Conservation (phyloP, 2,797 vertebrate species). For the Nannoperca obscura region DNA sequence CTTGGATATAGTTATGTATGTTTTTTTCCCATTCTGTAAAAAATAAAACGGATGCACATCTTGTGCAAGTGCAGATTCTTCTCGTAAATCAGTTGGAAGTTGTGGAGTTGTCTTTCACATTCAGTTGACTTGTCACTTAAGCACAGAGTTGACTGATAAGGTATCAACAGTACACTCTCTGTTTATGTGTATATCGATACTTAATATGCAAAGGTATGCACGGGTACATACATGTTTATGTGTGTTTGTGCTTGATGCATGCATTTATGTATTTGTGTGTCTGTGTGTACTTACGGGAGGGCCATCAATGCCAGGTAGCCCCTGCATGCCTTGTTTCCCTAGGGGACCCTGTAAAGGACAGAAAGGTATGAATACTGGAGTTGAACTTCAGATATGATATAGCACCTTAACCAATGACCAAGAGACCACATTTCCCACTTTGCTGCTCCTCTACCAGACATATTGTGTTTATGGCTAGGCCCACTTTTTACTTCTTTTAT, state of each 20-base stretch:
- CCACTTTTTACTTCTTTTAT: slow-evolving; percentile 58
- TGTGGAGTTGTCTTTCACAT: background rate
- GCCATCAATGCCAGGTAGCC: slow-evolving; percentile 90
- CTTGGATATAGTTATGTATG: background rate
- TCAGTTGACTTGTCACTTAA: background rate
- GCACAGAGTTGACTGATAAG: background rate
- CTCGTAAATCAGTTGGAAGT: background rate
- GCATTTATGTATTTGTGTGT: slow-evolving; percentile 19
- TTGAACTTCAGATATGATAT: slow-evolving; percentile 7
- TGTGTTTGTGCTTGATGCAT: slow-evolving; percentile 18
- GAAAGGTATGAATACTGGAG: slow-evolving; percentile 37
- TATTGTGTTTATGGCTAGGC: slow-evolving; percentile 42
- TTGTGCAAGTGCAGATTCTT: background rate
- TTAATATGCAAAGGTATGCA: background rate
- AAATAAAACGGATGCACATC: background rate
- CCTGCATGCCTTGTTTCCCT: slow-evolving; percentile 90
- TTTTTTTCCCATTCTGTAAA: background rate
- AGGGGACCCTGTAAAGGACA: slow-evolving; percentile 86
- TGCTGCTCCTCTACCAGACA: slow-evolving; percentile 33
- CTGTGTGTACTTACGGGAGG: slow-evolving; percentile 87
- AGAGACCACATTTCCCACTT: slow-evolving; percentile 35
- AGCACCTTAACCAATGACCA: slow-evolving; percentile 17
- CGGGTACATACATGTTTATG: background rate
- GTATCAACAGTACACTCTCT: background rate
- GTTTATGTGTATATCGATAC: background rate